Base-by-base conservation (phyloP, 2,113 vertebrate species). In the Benitochromis conjunctus region DNA sequence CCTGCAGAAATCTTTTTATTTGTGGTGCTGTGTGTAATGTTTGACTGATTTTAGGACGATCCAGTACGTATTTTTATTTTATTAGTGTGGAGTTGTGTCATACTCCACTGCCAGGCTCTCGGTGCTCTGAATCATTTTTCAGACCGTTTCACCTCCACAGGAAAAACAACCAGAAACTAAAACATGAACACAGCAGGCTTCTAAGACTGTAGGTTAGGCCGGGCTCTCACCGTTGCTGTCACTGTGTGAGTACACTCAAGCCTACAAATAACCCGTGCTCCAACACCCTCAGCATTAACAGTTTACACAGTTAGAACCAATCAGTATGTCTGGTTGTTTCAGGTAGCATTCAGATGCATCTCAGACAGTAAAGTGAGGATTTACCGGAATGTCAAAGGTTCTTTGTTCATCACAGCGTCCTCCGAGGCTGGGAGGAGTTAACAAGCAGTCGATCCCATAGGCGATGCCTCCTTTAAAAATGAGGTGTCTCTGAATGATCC, bases 401-500 rank as follows among this genome's bases (percentile, higher is more conserved):
- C 91, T 74, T n/a, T 96, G 96, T 16, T 79, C 91, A 83, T 98
- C 97, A 5, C 99, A 99, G 89, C 96, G 98, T 14, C 97, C 98
- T 0, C 98, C 98, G 1, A 98, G 91, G 56, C 95, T 97, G 81
- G 97, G 97, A 46, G 98, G 97, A 1, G 86, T 94, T 91, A 99
- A 95, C 78, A 99, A 92, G 89, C 98, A 99, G 96, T 97, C 74
- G 10, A 99, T 98, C 16, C 98, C 98, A 0, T 98, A 98, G 51
- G 97, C 97, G 0, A 98, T 82, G 1, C 99, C 99, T 0, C 93
- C 89, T 0, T 94, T 95, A 2, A 99, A 99, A 21, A 95, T 13
- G 6, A 99, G 94, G 82, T 97, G 96, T 78, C 98, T 94, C 92
- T 98, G 97, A 41, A 96, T 80, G 12, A 99, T 96, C 46, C 92